These are phyloP conservation scores for Cosmia trapezina DNA, from an alignment of 2,888 invertebrate genomes.

Conservation along the genomic window DNA sequence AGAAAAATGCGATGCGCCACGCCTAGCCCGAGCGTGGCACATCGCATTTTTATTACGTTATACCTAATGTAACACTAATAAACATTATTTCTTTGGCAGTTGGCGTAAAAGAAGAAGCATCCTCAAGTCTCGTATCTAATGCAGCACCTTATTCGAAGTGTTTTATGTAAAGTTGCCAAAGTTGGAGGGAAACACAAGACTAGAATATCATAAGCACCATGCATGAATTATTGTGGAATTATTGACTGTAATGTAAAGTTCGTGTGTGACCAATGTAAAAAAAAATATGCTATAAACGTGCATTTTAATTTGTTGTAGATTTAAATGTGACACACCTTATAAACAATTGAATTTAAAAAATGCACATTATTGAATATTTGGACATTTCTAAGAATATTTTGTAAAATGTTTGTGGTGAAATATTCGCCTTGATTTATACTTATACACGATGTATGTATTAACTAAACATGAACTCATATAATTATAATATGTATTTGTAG, in stretches of 20 bases:
- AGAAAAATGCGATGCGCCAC: too few relatives aligned
- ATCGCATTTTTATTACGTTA: not conserved
- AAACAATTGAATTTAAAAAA: slow-evolving; percentile 41
- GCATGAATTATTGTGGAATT: slow-evolving; percentile 53
- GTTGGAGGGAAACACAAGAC: slow-evolving; percentile 70
- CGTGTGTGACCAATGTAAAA: slow-evolving; percentile 65
- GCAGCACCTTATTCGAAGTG: slow-evolving; percentile 85
- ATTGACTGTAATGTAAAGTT: slow-evolving; percentile 61
- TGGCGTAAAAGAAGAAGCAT: slow-evolving; percentile 85
- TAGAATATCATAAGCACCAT: slow-evolving; percentile 63
- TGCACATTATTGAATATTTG: slow-evolving; percentile 53
- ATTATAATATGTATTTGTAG: slow-evolving; percentile 28
- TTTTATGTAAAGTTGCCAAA: slow-evolving; percentile 80
- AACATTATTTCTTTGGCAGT: slow-evolving; percentile 70
- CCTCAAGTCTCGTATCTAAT: slow-evolving; percentile 80
- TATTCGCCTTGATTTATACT: slow-evolving; percentile 30
- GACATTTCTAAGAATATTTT: slow-evolving; percentile 42
- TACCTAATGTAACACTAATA: slow-evolving; percentile 14
- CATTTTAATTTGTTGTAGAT: slow-evolving; percentile 53
- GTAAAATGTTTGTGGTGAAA: slow-evolving; percentile 43
- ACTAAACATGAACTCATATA: slow-evolving; percentile 42
- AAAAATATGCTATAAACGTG: slow-evolving; percentile 50
- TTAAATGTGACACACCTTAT: slow-evolving; percentile 33
- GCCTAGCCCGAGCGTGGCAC: too few relatives aligned
- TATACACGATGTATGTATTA: slow-evolving; percentile 50